Evolutionary conservation across 2,797 vertebrate genomes (phyloP), one percentile per base, ranked within the genome.

Genomic region (Telmatherina bonti): DNA sequence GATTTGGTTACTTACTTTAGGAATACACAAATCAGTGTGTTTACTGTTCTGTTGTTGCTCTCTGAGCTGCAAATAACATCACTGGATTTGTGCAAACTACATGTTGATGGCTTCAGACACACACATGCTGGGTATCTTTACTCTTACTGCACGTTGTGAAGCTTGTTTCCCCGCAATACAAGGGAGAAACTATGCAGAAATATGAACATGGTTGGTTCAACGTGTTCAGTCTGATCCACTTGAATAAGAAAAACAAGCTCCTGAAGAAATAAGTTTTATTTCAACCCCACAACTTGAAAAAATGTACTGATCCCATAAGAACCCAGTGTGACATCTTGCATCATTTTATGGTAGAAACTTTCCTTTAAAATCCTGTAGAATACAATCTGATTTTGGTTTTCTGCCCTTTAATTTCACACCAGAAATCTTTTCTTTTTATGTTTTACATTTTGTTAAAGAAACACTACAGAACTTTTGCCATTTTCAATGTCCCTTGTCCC

Each of bases 1-100:
- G 7, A 58, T 58, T 60, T 54, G 0, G 43, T 56, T 38, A 57
- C 26, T 82, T 66, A 79, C 47, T 81, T 65, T 52, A 74, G 65
- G 57, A 47, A 74, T 31, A 45, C 15, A 0, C 53, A 20, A 75
- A 74, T 63, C 53, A 64, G 53, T 18, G 67, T 72, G 71, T 90
- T 86, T 78, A 13, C 27, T 43, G 13, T 15, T 13, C 20, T 62
- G 60, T 31, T 18, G 4, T 27, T 54, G 15, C 26, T 26, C 15
- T 52, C 47, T 26, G 22, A 51, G 47, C 49, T 52, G 49, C 15
- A 1, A 52, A 15, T 52, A 27, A 54, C 27, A 26, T 29, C 51
- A 53, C 13, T 53, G 51, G 7, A 30, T 54, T 18, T 54, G 52
- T 30, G 52, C 52, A 54, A 29, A 54, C 27, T 27, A 6, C 16